A percentile compares a stretch with the other conserved stretches of the same genome.
Evolutionary conservation across 2,113 vertebrate species (phyloP).

Genomic region (Beaufortia kweichowensis): DNA sequence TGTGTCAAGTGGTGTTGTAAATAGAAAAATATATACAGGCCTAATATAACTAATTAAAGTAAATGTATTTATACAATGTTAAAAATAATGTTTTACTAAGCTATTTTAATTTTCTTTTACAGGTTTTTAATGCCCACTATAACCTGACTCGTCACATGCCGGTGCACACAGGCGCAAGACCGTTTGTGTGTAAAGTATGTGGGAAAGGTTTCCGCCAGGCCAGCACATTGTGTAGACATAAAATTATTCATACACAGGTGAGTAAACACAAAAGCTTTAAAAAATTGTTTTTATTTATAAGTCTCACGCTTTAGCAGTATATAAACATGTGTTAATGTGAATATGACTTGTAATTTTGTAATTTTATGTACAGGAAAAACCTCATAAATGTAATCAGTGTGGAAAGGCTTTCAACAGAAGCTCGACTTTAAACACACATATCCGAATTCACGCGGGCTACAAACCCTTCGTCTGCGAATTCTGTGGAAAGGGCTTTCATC

Average conservation of each 20-base stretch:
- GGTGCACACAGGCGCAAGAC: slow-evolving; percentile 95
- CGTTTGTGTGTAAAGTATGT: slow-evolving; percentile 97
- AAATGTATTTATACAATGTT: no score
- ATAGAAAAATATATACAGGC: no score
- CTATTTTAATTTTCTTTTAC: slow-evolving; percentile 5
- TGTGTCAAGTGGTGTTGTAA: neutral
- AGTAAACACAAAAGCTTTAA: neutral
- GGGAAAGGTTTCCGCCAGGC: slow-evolving; percentile 96
- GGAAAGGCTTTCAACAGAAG: slow-evolving; percentile 99
- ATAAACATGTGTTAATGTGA: neutral
- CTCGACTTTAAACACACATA: slow-evolving; percentile 97
- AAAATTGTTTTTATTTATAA: neutral
- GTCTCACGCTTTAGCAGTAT: neutral
- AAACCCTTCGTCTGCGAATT: slow-evolving; percentile 98
- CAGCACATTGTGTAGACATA: slow-evolving; percentile 94
- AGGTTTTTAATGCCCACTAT: slow-evolving; percentile 97
- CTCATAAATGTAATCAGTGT: slow-evolving; percentile 97
- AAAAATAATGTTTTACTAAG: slow-evolving; percentile 6
- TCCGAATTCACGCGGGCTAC: slow-evolving; percentile 96
- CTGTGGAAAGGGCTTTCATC: slow-evolving; percentile 98
- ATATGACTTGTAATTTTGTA: neutral
- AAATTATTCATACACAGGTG: slow-evolving; percentile 98
- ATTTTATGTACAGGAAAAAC: slow-evolving; percentile 82
- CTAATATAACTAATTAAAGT: no score
- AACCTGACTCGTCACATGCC: slow-evolving; percentile 98